phyloP scores from a whole-genome alignment of 2,797 vertebrate species.

The Gambusia yucatana region DNA sequence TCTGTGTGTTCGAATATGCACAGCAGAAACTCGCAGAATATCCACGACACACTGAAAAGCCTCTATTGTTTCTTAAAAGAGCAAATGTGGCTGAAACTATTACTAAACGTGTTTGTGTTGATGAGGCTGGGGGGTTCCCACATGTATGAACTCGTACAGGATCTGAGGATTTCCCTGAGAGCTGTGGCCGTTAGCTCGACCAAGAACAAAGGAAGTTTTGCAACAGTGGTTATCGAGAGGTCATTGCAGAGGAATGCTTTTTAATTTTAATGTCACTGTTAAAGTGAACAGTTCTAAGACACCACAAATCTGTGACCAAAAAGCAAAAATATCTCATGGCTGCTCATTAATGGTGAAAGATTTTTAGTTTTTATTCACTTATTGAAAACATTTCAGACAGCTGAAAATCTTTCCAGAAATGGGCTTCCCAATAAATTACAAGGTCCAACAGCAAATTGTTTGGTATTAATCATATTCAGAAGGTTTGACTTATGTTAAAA shows the following conservation, averaged over 20 bases:
- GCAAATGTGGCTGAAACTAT: conserved; percentile 43
- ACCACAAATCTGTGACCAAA: neutral
- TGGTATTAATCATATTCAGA: neutral
- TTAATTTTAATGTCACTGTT: conserved; percentile 1
- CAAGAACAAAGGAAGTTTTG: neutral
- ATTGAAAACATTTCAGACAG: neutral
- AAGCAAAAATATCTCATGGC: neutral
- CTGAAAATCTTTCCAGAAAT: neutral
- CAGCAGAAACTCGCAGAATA: conserved; percentile 3
- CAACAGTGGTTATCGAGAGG: neutral
- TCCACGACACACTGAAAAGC: conserved; percentile 29
- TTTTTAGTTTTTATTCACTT: neutral
- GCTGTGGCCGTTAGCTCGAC: neutral
- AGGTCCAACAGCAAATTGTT: neutral
- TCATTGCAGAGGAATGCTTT: neutral
- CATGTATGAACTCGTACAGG: conserved; percentile 33
- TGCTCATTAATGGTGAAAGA: neutral
- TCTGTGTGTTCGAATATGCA: neutral
- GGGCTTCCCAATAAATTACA: neutral
- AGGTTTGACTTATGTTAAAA: neutral
- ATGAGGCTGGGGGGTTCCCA: conserved; percentile 6
- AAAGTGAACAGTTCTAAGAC: neutral
- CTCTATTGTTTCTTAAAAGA: conserved; percentile 15
- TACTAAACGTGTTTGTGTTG: conserved; percentile 14
- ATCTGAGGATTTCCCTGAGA: conserved; percentile 30